Conservation (phyloP, 2,797 vertebrate genomes). For the Taenioides sp. region DNA sequence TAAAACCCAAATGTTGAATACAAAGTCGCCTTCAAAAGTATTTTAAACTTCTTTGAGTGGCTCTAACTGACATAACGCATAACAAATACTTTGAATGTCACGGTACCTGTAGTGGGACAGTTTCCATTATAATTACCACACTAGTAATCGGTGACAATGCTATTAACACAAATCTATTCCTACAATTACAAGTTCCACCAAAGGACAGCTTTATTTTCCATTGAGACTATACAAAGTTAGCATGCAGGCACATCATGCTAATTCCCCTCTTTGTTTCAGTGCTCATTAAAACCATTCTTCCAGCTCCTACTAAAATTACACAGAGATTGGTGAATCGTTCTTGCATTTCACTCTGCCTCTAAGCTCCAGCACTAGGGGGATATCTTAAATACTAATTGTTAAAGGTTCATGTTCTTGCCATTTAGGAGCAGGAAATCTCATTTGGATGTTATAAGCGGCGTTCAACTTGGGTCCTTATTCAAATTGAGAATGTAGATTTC, state of each 20-base stretch:
- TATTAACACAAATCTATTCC: conserved; percentile 25
- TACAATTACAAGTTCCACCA: conserved; percentile 31
- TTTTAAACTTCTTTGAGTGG: conserved; percentile 31
- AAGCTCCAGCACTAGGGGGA: conserved; percentile 45
- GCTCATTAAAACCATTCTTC: conserved; percentile 52
- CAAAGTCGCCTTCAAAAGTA: conserved; percentile 41
- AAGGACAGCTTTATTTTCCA: conserved; percentile 37
- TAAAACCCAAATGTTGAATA: conserved; percentile 54
- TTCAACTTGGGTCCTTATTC: conserved; percentile 47
- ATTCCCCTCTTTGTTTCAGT: conserved; percentile 52
- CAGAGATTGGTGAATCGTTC: conserved; percentile 49
- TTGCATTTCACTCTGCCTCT: conserved; percentile 52
- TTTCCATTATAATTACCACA: conserved; percentile 17
- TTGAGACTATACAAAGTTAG: conserved; percentile 31
- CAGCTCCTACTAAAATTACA: conserved; percentile 47
- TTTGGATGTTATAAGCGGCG: conserved; percentile 49
- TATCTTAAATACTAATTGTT: conserved; percentile 64
- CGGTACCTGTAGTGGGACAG: conserved; percentile 15
- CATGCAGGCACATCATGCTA: conserved; percentile 42
- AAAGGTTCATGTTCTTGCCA: conserved; percentile 53
- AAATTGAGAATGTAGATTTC: conserved; percentile 63
- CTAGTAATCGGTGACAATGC: conserved; percentile 14
- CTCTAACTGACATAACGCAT: conserved; percentile 1
- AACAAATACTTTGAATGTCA: conserved; percentile 11
- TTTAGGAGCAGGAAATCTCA: conserved; percentile 55